These are phyloP conservation scores for Laticauda laticaudata DNA, from an alignment of 2,113 vertebrate species.

Conservation along the genomic window DNA sequence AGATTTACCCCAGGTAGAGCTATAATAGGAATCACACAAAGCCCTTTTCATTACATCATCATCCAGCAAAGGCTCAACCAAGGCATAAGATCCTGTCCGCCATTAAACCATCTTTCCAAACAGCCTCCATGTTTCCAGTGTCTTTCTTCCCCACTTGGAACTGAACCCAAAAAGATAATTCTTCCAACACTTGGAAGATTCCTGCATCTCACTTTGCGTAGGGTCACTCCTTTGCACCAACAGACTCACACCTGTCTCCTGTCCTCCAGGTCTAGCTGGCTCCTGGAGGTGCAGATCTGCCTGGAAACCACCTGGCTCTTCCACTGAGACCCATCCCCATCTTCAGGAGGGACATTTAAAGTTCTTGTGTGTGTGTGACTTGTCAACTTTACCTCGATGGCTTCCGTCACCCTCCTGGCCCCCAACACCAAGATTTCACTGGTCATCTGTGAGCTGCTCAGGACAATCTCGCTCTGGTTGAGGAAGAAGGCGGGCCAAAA, in stretches of 20 bases:
- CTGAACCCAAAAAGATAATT: too few relatives aligned
- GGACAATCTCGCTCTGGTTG: constrained; percentile 59
- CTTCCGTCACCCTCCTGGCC: constrained; percentile 54
- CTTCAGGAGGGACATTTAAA: too few relatives aligned
- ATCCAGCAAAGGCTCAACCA: too few relatives aligned
- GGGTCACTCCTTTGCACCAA: background rate
- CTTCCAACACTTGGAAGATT: too few relatives aligned
- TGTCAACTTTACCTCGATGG: constrained; percentile 52
- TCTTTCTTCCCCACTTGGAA: too few relatives aligned
- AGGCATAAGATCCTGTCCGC: too few relatives aligned
- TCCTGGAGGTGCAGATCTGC: background rate
- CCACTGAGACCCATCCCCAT: background rate
- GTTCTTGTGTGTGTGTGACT: too few relatives aligned
- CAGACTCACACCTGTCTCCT: background rate
- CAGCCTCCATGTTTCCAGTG: too few relatives aligned
- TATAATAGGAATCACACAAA: too few relatives aligned
- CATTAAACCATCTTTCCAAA: too few relatives aligned
- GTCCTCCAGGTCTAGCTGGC: background rate
- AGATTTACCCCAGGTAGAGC: too few relatives aligned
- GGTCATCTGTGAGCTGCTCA: constrained; percentile 35
- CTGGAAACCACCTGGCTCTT: background rate
- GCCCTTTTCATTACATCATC: too few relatives aligned
- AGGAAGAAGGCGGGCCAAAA: constrained; percentile 67
- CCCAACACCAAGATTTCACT: constrained; percentile 56
- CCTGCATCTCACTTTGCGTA: background rate